Conservation (phyloP, 2,888 invertebrate species). For the Dicyrtoma fusca region DNA sequence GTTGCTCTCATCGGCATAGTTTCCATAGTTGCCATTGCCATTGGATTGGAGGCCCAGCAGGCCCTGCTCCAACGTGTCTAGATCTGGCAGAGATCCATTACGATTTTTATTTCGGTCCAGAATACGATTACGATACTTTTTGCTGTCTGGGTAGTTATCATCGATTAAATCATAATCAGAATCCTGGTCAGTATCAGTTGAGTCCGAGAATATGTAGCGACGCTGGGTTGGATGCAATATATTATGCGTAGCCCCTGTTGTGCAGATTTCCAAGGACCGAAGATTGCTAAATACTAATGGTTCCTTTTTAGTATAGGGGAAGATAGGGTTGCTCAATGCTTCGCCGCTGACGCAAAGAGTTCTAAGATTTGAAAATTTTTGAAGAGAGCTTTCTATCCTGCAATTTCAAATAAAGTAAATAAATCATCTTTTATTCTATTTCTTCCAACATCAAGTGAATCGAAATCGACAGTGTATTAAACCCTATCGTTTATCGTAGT, state of each 20-base stretch:
- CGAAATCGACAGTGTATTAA: too few relatives aligned
- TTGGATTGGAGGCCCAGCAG: not conserved
- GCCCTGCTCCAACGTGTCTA: not conserved
- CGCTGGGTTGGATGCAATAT: not conserved
- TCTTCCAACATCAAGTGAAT: too few relatives aligned
- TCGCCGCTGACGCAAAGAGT: constrained; percentile 10
- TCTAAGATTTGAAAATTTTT: constrained; percentile 24
- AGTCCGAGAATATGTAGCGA: not conserved
- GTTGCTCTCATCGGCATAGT: not conserved
- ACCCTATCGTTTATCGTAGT: too few relatives aligned
- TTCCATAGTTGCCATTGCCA: not conserved
- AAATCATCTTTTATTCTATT: not conserved
- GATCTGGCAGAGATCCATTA: not conserved
- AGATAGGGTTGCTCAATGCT: not conserved
- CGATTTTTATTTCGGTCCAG: not conserved
- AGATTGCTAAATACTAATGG: not conserved
- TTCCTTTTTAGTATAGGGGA: constrained; percentile 11
- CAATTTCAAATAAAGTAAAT: not conserved
- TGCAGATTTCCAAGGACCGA: not conserved
- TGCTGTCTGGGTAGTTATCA: not conserved
- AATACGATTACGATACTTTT: not conserved
- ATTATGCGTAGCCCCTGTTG: not conserved
- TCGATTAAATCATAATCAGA: not conserved
- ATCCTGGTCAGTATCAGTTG: not conserved
- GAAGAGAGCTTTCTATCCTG: constrained; percentile 23